These are phyloP conservation scores for Watsonalla cultraria DNA, from an alignment of 2,888 invertebrate species.

Conservation along the genomic window DNA sequence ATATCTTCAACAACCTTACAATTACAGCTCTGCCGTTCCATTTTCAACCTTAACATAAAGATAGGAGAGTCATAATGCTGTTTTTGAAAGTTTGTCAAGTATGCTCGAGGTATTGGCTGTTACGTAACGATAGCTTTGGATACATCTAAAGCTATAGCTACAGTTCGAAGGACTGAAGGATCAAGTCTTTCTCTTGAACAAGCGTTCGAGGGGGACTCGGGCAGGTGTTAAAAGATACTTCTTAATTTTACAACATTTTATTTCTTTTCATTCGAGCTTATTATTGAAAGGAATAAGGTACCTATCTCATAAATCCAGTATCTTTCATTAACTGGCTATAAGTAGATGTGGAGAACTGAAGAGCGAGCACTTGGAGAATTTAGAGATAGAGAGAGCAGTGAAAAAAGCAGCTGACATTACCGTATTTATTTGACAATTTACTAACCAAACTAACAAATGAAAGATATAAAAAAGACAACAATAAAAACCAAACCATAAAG, in stretches of 20 bases:
- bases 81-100: conserved; percentile 8
- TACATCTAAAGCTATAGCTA: conserved; percentile 21
- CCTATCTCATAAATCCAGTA: too few species aligned
- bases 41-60: conserved; percentile 5
- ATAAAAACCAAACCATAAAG: too few species aligned
- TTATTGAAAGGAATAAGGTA: too few species aligned
- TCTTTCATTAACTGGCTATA: too few species aligned
- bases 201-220: neutral
- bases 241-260: neutral
- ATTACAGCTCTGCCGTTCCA: conserved; percentile 2
- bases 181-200: neutral
- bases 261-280: too few species aligned
- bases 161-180: conserved; percentile 4
- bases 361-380: too few species aligned
- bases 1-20: conserved; percentile 17
- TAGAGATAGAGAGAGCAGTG: too few species aligned
- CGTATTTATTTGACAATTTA: too few species aligned
- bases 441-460: too few species aligned
- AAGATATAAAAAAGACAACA: too few species aligned
- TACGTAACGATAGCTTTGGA: conserved; percentile 48
- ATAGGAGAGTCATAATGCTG: neutral
- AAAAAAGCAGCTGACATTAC: too few species aligned
- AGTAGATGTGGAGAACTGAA: too few species aligned
- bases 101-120: conserved; percentile 51
- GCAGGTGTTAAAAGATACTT: neutral